These are phyloP conservation scores for Microctenopoma lineatum DNA, from an alignment of 2,797 vertebrate genomes.

Conservation along the genomic window DNA sequence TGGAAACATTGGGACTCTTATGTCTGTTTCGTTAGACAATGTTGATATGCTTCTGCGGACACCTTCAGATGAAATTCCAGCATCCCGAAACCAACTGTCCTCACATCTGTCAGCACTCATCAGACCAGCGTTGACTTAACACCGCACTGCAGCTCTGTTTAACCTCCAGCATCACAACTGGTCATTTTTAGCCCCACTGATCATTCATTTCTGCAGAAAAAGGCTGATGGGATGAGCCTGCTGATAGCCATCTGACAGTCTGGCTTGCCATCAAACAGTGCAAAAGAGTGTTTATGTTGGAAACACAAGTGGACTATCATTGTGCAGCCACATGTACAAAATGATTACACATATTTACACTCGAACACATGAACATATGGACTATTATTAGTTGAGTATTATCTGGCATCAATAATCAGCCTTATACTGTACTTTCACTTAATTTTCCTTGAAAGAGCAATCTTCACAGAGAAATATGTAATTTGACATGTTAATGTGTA, in stretches of 20 bases:
- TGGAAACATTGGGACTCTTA: constrained; percentile 22
- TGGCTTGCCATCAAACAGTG: constrained; percentile 16
- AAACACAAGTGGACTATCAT: background rate
- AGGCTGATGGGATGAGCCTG: constrained; percentile 28
- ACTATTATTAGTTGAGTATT: background rate
- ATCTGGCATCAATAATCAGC: background rate
- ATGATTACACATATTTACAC: too few relatives aligned
- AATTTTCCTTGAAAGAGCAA: too few relatives aligned
- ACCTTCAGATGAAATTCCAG: constrained; percentile 27
- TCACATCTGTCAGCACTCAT: constrained; percentile 38
- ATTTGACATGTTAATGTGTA: too few relatives aligned
- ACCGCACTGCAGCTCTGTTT: constrained; percentile 14
- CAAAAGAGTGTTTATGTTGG: background rate
- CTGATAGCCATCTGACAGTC: constrained; percentile 15
- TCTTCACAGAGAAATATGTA: too few relatives aligned
- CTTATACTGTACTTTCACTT: too few relatives aligned
- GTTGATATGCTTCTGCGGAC: constrained; percentile 19
- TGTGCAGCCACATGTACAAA: background rate
- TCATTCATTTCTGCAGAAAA: constrained; percentile 31
- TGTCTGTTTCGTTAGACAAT: constrained; percentile 36
- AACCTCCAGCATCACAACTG: constrained; percentile 38
- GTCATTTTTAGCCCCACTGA: constrained; percentile 31
- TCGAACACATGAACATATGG: too few relatives aligned
- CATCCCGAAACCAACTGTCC: constrained; percentile 25
- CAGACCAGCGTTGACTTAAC: constrained; percentile 20